Percentiles rank a stretch among this genome's conserved stretches.
Evolutionary conservation across 2,888 invertebrate species (phyloP).

Genomic region (Dicroscelio sp.): DNA sequence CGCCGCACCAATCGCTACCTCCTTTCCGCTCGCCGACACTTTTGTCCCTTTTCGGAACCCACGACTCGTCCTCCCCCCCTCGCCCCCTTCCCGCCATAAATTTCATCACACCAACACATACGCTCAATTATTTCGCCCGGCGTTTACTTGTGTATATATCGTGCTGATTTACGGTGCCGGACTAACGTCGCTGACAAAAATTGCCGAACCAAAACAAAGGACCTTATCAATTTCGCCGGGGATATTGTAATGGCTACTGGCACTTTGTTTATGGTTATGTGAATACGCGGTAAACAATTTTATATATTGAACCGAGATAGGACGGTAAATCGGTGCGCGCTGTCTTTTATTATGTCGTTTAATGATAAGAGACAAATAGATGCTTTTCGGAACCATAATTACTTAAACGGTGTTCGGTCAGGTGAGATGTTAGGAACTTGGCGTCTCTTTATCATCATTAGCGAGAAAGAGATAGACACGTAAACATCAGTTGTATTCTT

Average conservation of each 20-base stretch:
- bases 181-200: slow-evolving; percentile 50
- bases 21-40: slow-evolving; percentile 64
- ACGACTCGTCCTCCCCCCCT: neutral
- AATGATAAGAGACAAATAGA: neutral
- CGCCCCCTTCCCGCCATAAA: slow-evolving; percentile 50
- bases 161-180: slow-evolving; percentile 43
- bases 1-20: slow-evolving; percentile 63
- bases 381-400: no score
- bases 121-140: slow-evolving; percentile 70
- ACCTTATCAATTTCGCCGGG: slow-evolving; percentile 40
- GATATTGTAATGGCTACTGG: slow-evolving; percentile 50
- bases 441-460: neutral
- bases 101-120: slow-evolving; percentile 74
- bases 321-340: no score
- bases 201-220: slow-evolving; percentile 58
- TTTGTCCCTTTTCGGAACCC: slow-evolving; percentile 63
- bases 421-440: no score
- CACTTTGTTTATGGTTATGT: slow-evolving; percentile 49
- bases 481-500: neutral
- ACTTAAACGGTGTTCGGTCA: no score
- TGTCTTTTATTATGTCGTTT: no score
- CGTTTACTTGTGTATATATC: slow-evolving; percentile 49
- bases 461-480: neutral
- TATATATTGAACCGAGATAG: slow-evolving; percentile 11
- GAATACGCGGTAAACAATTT: slow-evolving; percentile 20